These are phyloP conservation scores for Drosophila anomalipes DNA, from an alignment of 2,888 invertebrate species.

Conservation along the genomic window DNA sequence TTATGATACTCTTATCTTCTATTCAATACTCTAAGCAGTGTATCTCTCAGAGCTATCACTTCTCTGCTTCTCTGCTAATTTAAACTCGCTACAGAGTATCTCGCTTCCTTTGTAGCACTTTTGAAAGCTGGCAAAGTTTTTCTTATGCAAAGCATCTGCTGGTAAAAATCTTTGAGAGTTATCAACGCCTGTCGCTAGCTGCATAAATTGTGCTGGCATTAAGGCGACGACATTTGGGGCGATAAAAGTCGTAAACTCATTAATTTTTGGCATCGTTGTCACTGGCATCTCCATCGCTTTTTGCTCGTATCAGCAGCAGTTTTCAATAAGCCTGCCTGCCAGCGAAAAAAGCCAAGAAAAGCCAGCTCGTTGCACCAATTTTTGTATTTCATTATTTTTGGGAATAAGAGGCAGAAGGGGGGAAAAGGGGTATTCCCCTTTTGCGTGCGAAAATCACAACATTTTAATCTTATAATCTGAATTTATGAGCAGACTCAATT, in stretches of 20 bases:
- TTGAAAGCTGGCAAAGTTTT: neutral
- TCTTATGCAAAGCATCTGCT: constrained; percentile 19
- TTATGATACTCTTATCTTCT: neutral
- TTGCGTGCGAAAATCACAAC: constrained; percentile 76
- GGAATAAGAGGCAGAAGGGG: constrained; percentile 13
- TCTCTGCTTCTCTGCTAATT: neutral
- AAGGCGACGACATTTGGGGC: constrained; percentile 20
- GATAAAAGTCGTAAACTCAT: constrained; percentile 67
- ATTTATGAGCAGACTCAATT: constrained; percentile 82
- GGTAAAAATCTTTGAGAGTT: constrained; percentile 6
- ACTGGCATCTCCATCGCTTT: constrained; percentile 43
- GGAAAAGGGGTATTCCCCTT: constrained; percentile 9
- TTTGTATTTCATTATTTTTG: constrained; percentile 54
- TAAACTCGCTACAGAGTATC: neutral
- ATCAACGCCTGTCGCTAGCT: constrained; percentile 14
- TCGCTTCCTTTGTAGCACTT: neutral
- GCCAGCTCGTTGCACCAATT: constrained; percentile 16
- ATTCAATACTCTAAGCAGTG: neutral
- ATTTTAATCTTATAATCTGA: constrained; percentile 82
- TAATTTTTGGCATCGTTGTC: constrained; percentile 59
- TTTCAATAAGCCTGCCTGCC: constrained; percentile 51
- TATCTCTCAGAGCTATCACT: neutral
- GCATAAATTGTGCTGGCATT: constrained; percentile 32
- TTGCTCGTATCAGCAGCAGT: constrained; percentile 56
- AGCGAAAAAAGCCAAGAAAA: constrained; percentile 17